Conservation (phyloP, 2,797 vertebrate genomes). For the Xiphorhynchus erythropygius region DNA sequence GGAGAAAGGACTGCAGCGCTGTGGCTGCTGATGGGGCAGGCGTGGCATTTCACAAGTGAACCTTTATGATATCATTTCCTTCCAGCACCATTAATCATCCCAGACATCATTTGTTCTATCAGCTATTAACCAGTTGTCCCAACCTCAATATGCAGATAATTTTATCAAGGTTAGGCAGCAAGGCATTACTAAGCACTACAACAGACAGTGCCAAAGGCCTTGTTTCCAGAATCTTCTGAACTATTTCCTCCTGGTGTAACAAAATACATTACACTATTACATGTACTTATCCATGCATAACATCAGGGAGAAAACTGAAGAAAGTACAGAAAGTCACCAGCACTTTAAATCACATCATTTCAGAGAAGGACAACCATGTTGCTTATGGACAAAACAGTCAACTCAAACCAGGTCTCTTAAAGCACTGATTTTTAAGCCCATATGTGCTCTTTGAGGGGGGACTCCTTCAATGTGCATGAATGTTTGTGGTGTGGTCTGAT, state of each 20-base stretch:
- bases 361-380: background rate
- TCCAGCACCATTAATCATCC: slow-evolving; percentile 31
- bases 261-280: background rate
- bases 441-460: background rate
- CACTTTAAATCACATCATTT: background rate
- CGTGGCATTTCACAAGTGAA: background rate
- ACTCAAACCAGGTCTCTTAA: background rate
- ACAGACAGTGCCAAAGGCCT: background rate
- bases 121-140: slow-evolving; percentile 46
- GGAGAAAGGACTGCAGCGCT: background rate
- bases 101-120: slow-evolving; percentile 30
- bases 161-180: slow-evolving; percentile 29
- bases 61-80: slow-evolving; percentile 35
- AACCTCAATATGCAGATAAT: background rate
- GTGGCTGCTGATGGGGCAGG: background rate
- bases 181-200: slow-evolving; percentile 13
- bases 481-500: background rate
- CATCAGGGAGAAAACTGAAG: background rate
- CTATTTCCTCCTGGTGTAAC: background rate
- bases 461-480: accelerated
- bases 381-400: background rate
- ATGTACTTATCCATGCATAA: background rate
- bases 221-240: background rate
- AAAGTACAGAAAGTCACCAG: background rate
- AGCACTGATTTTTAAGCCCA: background rate